Percentiles rank a stretch among this genome's conserved stretches.
phyloP scores from a whole-genome alignment of 2,888 invertebrate species.

The Macaria liturata region DNA sequence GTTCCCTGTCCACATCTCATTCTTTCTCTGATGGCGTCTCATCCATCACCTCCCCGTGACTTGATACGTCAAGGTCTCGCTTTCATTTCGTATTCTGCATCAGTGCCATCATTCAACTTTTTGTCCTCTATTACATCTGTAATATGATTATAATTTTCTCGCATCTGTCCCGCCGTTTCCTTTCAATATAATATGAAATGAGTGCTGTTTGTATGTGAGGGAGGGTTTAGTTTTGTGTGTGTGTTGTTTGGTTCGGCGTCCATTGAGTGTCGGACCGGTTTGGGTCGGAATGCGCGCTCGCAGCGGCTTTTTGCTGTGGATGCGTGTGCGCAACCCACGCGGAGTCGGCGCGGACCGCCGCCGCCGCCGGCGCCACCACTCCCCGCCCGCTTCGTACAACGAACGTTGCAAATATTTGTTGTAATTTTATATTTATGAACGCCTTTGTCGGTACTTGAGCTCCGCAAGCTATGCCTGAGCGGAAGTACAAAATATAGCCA shows the following conservation, averaged over 20 bases:
- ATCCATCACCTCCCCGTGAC: constrained; percentile 54
- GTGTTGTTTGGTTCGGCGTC: constrained; percentile 57
- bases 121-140: constrained; percentile 65
- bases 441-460: constrained; percentile 21
- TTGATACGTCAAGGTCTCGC: constrained; percentile 50
- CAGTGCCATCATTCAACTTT: constrained; percentile 66
- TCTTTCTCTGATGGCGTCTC: constrained; percentile 41
- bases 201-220: constrained; percentile 34
- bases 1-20: constrained; percentile 15
- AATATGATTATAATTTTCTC: constrained; percentile 71
- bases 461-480: not conserved
- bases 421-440: constrained; percentile 42
- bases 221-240: constrained; percentile 52
- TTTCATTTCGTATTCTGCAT: constrained; percentile 62
- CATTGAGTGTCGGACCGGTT: constrained; percentile 76
- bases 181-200: constrained; percentile 28
- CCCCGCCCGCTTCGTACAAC: constrained; percentile 60
- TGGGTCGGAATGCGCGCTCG: constrained; percentile 68
- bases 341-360: constrained; percentile 67
- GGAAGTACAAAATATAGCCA: too few species aligned
- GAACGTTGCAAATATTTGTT: constrained; percentile 70
- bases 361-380: constrained; percentile 55
- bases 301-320: constrained; percentile 71
- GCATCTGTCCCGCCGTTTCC: constrained; percentile 46
- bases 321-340: constrained; percentile 69